Evolutionary conservation across 2,797 vertebrate species (phyloP).

Genomic region (Channa striata): DNA sequence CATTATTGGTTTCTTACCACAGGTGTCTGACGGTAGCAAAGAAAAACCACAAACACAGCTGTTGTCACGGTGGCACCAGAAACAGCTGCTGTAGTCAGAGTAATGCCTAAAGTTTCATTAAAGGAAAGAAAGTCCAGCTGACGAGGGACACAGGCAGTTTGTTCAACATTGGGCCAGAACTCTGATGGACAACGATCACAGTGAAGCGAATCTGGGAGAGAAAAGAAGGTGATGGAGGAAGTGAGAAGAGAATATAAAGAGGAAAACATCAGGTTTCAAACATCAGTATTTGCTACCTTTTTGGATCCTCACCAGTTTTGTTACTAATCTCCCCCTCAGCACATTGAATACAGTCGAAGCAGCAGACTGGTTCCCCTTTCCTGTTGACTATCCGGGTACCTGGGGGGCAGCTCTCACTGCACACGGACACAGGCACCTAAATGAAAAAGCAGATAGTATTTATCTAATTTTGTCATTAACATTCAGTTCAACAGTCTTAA

Average conservation of each 20-base stretch:
- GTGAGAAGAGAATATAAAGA: neutral
- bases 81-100: conserved; percentile 73
- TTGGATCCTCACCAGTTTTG: conserved; percentile 63
- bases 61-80: conserved; percentile 72
- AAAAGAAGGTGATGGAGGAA: no score
- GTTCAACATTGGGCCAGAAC: conserved; percentile 78
- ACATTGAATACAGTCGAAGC: conserved; percentile 82
- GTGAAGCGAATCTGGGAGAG: conserved; percentile 68
- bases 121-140: conserved; percentile 83
- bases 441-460: no score
- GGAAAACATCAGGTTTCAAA: neutral
- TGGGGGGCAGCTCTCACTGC: conserved; percentile 77
- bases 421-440: conserved; percentile 62
- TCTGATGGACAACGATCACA: conserved; percentile 80
- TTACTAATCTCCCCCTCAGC: conserved; percentile 82
- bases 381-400: conserved; percentile 71
- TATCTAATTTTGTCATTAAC: no score
- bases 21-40: conserved; percentile 68
- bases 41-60: conserved; percentile 78
- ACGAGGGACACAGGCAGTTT: conserved; percentile 74
- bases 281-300: neutral
- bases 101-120: conserved; percentile 80
- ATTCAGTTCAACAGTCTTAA: no score
- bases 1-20: conserved; percentile 42
- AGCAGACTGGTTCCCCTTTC: conserved; percentile 78